A percentile compares a stretch with the other conserved stretches of the same genome.
These are phyloP conservation scores for Petrolisthes cinctipes DNA, from an alignment of 2,888 invertebrate species.

Conservation along the genomic window DNA sequence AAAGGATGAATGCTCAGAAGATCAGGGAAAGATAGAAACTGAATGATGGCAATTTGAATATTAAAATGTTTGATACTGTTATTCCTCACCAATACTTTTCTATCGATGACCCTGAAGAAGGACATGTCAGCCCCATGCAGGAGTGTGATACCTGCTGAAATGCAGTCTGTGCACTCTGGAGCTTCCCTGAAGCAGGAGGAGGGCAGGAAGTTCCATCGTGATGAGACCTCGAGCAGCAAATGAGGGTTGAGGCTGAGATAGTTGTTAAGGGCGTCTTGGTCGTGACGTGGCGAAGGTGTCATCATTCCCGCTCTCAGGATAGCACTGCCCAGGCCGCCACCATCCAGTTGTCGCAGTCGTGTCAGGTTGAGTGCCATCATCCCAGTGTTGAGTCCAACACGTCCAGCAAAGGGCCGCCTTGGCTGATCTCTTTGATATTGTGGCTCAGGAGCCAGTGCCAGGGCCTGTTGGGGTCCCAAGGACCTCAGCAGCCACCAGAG, in stretches of 20 bases:
- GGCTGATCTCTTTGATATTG: conserved; percentile 44
- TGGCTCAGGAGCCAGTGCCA: conserved; percentile 71
- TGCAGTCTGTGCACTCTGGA: conserved; percentile 47
- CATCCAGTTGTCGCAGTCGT: conserved; percentile 68
- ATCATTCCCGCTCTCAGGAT: conserved; percentile 20
- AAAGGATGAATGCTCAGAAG: too few relatives aligned
- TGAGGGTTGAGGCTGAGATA: conserved; percentile 71
- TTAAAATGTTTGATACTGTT: too few relatives aligned
- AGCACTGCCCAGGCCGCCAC: conserved; percentile 30
- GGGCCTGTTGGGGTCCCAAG: conserved; percentile 70
- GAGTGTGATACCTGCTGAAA: conserved; percentile 49
- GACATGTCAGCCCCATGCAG: conserved; percentile 60
- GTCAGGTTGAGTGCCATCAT: conserved; percentile 70
- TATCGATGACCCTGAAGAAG: conserved; percentile 57
- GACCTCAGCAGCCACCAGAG: conserved; percentile 70
- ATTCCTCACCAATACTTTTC: conserved; percentile 47
- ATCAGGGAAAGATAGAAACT: too few relatives aligned
- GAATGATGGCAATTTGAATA: too few relatives aligned
- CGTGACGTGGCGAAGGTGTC: conserved; percentile 68
- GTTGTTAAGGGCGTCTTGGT: conserved; percentile 73
- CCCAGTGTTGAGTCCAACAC: conserved; percentile 72
- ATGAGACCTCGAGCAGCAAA: conserved; percentile 67
- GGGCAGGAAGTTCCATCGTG: conserved; percentile 55
- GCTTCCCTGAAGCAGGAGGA: conserved; percentile 44
- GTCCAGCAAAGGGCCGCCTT: conserved; percentile 42